A percentile compares a stretch with the other conserved stretches of the same genome.
Conservation (phyloP, 1,140 invertebrate species). For the Drosophila subobscura region DNA sequence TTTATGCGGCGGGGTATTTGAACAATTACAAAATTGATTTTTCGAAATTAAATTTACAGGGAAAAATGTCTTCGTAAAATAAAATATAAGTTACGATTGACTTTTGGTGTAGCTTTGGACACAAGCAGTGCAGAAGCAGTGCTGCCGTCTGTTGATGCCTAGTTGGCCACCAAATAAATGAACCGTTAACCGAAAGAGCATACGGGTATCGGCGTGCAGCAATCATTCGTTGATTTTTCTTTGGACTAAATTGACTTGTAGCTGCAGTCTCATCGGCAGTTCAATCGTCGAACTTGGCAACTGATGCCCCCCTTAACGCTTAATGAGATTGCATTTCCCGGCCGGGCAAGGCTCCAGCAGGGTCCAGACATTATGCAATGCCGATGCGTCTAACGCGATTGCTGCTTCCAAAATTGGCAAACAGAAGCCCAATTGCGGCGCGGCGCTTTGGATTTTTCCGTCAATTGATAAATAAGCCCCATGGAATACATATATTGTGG, state of each 20-base stretch:
- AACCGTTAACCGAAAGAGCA: neutral
- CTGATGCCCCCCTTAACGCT: slow-evolving; percentile 59
- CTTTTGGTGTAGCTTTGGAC: no score
- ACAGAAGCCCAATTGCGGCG: slow-evolving; percentile 19
- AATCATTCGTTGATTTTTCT: neutral
- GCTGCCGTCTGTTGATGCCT: no score
- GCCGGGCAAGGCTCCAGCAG: slow-evolving; percentile 2
- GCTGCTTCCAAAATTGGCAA: slow-evolving; percentile 13
- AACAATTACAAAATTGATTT: no score
- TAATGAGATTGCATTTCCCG: slow-evolving; percentile 60
- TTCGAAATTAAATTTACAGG: no score
- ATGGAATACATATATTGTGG: neutral
- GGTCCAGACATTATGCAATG: slow-evolving; percentile 37
- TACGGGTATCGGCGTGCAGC: neutral
- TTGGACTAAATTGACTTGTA: slow-evolving; percentile 27
- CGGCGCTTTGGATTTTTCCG: neutral
- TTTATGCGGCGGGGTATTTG: no score
- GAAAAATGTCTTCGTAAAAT: no score
- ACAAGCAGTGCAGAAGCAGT: no score
- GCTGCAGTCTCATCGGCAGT: neutral
- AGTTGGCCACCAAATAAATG: neutral
- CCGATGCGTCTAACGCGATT: slow-evolving; percentile 24
- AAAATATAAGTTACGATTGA: no score
- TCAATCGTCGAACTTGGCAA: slow-evolving; percentile 29
- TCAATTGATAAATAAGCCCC: slow-evolving; percentile 33